phyloP scores from a whole-genome alignment of 92 coral and sea anemone genomes.

The Virgularia gustaviana region DNA sequence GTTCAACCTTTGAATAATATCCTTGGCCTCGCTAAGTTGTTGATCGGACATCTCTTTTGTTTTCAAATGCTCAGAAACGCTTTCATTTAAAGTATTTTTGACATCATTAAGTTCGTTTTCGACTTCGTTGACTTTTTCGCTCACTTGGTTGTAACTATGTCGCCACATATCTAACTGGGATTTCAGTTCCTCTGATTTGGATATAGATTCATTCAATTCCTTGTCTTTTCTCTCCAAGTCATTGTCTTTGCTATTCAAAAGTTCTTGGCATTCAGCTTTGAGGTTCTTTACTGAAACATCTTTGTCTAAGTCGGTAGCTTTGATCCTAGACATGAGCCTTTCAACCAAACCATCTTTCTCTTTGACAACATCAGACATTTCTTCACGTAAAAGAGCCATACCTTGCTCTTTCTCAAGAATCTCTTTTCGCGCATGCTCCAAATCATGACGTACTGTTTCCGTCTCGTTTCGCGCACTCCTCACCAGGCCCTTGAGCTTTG shows the following conservation, averaged over 20 bases:
- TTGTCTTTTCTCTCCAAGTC: constrained; percentile 29
- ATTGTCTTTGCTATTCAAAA: constrained; percentile 42
- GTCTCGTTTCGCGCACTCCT: constrained; percentile 65
- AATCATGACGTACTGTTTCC: constrained; percentile 56
- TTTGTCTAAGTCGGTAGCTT: constrained; percentile 57
- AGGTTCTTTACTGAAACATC: constrained; percentile 55
- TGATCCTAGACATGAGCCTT: constrained; percentile 53
- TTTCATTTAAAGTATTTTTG: neutral
- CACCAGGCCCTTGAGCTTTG: constrained; percentile 57
- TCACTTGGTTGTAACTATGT: constrained; percentile 22
- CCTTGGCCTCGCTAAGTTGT: neutral
- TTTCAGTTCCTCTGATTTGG: constrained; percentile 28
- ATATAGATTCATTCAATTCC: neutral
- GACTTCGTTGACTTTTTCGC: neutral
- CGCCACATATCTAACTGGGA: constrained; percentile 35
- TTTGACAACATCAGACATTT: constrained; percentile 64
- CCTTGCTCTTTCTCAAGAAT: constrained; percentile 72
- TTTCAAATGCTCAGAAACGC: constrained; percentile 5
- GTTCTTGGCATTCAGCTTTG: constrained; percentile 50
- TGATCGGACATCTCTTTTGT: neutral
- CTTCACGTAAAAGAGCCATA: constrained; percentile 61
- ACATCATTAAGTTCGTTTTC: constrained; percentile 10
- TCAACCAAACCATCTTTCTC: constrained; percentile 71
- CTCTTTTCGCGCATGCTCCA: constrained; percentile 66
- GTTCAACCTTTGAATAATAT: constrained; percentile 10